Conservation (phyloP, 1,140 invertebrate species). For the Leptinotarsa defecta region DNA sequence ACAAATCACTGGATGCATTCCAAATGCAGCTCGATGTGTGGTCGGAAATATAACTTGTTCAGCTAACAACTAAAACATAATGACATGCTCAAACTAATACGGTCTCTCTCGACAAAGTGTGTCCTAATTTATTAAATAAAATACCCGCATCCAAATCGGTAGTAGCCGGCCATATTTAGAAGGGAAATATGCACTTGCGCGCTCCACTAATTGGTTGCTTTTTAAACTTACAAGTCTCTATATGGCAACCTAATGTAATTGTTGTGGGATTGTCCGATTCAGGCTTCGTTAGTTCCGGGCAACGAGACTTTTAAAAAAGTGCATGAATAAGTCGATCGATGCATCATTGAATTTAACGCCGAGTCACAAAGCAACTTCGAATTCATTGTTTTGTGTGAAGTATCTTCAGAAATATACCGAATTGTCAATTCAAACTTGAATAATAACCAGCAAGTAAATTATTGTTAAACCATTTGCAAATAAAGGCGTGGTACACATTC, state of each 20-base stretch:
- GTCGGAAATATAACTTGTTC: neutral
- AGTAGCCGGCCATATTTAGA: neutral
- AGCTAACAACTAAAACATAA: constrained; percentile 2
- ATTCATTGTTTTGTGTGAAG: no score
- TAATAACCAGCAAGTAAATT: no score
- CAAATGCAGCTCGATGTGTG: constrained; percentile 1
- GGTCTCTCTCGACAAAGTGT: neutral
- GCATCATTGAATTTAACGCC: no score
- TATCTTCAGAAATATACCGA: no score
- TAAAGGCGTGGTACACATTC: no score
- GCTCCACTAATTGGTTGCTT: constrained; percentile 1
- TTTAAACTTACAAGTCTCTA: neutral
- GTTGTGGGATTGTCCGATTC: neutral
- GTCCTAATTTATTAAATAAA: constrained; percentile 4
- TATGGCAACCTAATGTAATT: neutral
- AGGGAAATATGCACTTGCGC: neutral
- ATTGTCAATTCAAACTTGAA: no score
- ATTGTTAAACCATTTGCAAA: no score
- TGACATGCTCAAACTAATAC: neutral
- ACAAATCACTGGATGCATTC: neutral
- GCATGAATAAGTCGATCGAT: neutral
- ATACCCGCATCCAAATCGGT: constrained; percentile 5
- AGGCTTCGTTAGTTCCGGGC: neutral
- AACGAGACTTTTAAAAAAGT: neutral
- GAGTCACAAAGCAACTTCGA: no score